These are phyloP conservation scores for Urocitellus parryii DNA, from an alignment of 2,113 vertebrate species.

Conservation along the genomic window DNA sequence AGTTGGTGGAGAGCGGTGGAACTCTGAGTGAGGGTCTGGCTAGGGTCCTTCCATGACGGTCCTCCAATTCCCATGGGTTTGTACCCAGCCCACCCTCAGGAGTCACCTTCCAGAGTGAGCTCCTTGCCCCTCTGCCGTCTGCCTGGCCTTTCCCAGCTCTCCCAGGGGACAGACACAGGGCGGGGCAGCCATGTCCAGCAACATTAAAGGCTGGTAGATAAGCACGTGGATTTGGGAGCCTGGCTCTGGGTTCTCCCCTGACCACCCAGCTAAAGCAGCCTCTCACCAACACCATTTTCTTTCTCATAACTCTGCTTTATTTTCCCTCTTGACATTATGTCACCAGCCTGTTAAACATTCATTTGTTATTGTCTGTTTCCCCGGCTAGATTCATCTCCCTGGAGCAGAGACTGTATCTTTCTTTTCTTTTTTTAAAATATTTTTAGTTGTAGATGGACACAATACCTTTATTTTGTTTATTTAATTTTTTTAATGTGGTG, in stretches of 20 bases:
- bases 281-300: background rate
- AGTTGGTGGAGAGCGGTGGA: background rate
- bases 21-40: background rate
- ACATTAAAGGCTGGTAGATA: background rate
- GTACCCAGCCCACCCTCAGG: background rate
- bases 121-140: no score
- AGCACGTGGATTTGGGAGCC: background rate
- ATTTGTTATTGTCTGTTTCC: background rate
- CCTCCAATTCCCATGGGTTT: background rate
- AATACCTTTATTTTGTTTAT: no score
- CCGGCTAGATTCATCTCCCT: background rate
- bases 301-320: background rate
- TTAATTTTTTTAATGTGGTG: no score
- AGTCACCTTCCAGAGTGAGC: background rate
- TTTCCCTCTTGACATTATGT: background rate
- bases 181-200: background rate
- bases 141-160: background rate
- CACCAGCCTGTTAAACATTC: no score
- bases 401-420: background rate
- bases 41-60: background rate
- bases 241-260: background rate
- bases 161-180: fast-evolving
- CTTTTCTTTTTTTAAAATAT: background rate
- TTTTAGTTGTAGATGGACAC: no score
- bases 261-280: background rate